phyloP scores from a whole-genome alignment of 2,797 vertebrate species.

The Carduelis carduelis region DNA sequence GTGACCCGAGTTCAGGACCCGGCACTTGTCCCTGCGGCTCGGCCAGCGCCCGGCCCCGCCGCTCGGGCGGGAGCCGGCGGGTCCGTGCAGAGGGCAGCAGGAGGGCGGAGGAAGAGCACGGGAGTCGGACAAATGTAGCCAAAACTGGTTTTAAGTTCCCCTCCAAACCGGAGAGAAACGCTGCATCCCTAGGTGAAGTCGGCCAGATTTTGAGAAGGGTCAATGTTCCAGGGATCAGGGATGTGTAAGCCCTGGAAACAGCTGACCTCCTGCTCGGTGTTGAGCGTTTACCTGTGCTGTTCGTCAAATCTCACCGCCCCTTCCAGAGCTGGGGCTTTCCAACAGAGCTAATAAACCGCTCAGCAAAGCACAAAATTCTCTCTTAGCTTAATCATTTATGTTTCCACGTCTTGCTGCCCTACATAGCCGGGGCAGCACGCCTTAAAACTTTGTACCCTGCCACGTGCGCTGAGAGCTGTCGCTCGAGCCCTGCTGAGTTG shows the following conservation, averaged over 20 bases:
- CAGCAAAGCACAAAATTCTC: neutral
- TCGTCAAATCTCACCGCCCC: neutral
- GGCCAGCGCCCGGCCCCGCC: neutral
- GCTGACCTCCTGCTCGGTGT: accelerated
- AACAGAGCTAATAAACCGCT: neutral
- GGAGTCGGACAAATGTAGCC: accelerated
- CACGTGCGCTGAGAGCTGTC: accelerated
- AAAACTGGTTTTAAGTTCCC: accelerated
- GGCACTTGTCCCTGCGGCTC: accelerated
- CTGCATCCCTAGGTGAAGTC: too few species aligned
- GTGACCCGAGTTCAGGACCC: accelerated
- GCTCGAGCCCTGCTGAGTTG: neutral
- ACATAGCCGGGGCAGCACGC: accelerated
- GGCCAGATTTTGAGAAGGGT: too few species aligned
- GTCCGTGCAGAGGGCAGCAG: accelerated
- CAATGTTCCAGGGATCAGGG: too few species aligned
- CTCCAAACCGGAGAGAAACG: accelerated
- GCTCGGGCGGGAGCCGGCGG: accelerated
- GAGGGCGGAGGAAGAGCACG: accelerated
- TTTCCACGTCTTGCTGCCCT: neutral
- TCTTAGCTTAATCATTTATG: neutral
- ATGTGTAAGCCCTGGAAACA: neutral
- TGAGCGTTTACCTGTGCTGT: accelerated
- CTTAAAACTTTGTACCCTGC: neutral
- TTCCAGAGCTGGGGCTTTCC: neutral